Evolutionary conservation across 2,113 vertebrate species (phyloP).

Genomic region (Ornithorhynchus anatinus): DNA sequence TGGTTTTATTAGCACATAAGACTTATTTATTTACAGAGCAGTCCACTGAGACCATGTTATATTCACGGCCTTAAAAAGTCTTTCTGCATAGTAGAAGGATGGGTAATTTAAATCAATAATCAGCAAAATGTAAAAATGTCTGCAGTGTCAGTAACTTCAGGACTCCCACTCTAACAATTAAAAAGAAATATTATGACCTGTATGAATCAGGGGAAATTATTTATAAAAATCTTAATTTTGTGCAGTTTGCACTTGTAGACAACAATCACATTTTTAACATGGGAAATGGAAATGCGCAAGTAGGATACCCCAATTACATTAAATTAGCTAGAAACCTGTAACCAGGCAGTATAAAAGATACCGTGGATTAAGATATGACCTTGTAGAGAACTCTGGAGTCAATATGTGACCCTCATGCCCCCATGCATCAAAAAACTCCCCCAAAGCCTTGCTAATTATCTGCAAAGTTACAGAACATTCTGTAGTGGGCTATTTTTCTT

Average conservation of each 20-base stretch:
- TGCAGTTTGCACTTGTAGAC: slow-evolving; percentile 52
- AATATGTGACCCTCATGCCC: slow-evolving; percentile 59
- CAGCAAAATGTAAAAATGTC: background rate
- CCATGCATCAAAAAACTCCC: too few species aligned
- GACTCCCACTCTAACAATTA: slow-evolving; percentile 49
- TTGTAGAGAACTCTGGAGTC: slow-evolving; percentile 71
- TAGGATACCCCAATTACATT: slow-evolving; percentile 77
- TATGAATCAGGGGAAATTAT: slow-evolving; percentile 68
- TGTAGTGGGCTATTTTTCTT: slow-evolving; percentile 77
- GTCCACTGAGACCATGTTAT: slow-evolving; percentile 22
- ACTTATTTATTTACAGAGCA: slow-evolving; percentile 57
- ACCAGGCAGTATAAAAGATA: slow-evolving; percentile 72
- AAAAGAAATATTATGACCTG: slow-evolving; percentile 46
- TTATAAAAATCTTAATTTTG: slow-evolving; percentile 69
- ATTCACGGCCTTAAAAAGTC: slow-evolving; percentile 40
- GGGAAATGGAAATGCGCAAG: slow-evolving; percentile 73
- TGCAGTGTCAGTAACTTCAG: slow-evolving; percentile 21
- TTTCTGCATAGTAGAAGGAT: slow-evolving; percentile 21
- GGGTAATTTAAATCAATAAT: slow-evolving; percentile 12
- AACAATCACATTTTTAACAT: slow-evolving; percentile 71
- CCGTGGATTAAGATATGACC: slow-evolving; percentile 73
- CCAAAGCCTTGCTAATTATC: slow-evolving; percentile 78
- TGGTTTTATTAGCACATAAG: slow-evolving; percentile 59
- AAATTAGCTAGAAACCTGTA: slow-evolving; percentile 80
- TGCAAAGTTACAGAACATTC: slow-evolving; percentile 73